Percentiles rank a stretch among this genome's conserved stretches.
phyloP scores from a whole-genome alignment of 1,140 invertebrate species.

The Zaprionus gabonicus region DNA sequence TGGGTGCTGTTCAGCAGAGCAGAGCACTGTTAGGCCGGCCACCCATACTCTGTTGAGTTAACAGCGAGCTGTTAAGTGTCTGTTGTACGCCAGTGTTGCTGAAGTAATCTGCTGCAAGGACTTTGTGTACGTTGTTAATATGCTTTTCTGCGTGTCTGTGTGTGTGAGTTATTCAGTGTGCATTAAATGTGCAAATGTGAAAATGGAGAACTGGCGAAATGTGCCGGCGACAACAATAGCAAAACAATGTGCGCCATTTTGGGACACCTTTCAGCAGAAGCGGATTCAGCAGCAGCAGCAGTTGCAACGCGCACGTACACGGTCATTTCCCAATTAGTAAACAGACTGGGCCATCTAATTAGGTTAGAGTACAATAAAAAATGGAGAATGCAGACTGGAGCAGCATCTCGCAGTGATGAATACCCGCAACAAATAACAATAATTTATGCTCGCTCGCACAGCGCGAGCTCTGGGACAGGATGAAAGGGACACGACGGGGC shows the following conservation, averaged over 20 bases:
- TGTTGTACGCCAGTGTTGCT: not conserved
- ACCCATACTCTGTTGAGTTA: not conserved
- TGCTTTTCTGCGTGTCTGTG: not conserved
- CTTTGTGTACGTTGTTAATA: constrained; percentile 4
- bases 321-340: constrained; percentile 11
- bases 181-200: constrained; percentile 45
- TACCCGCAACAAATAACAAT: constrained; percentile 58
- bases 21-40: not conserved
- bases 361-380: not conserved
- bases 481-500: not conserved
- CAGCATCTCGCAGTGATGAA: constrained; percentile 12
- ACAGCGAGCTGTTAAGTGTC: constrained; percentile 9
- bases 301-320: not conserved
- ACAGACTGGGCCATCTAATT: constrained; percentile 14
- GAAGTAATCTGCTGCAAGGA: constrained; percentile 9
- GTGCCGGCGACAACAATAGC: constrained; percentile 37
- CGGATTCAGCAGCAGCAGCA: not conserved
- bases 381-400: not conserved
- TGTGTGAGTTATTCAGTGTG: constrained; percentile 8
- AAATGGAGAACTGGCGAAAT: not conserved
- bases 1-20: constrained; percentile 28
- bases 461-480: not conserved
- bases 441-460: constrained; percentile 35
- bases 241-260: constrained; percentile 34
- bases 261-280: constrained; percentile 8